phyloP scores from a whole-genome alignment of 2,113 vertebrate genomes.

The Pogonocichla stellata region DNA sequence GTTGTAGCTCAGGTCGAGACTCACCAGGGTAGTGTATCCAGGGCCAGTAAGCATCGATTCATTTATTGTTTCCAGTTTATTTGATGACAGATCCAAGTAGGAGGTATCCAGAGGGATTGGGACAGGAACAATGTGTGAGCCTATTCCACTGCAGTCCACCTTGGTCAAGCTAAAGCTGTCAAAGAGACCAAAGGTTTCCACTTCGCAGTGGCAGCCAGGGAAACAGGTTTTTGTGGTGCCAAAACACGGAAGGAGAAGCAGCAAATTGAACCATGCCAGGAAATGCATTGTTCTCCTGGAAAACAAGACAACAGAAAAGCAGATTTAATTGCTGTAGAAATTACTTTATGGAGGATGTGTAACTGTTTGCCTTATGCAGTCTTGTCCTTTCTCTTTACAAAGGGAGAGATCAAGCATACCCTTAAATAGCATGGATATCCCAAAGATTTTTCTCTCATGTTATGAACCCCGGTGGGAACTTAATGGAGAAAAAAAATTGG shows the following conservation, averaged over 20 bases:
- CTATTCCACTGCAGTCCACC: constrained; percentile 88
- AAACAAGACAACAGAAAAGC: not conserved
- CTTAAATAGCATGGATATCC: not conserved
- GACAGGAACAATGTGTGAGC: constrained; percentile 81
- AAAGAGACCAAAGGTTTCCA: constrained; percentile 94
- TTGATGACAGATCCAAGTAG: constrained; percentile 91
- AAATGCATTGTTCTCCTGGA: constrained; percentile 71
- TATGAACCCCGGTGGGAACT: not conserved
- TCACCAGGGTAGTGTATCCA: constrained; percentile 92
- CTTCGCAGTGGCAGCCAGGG: constrained; percentile 88
- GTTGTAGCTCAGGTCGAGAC: constrained; percentile 92
- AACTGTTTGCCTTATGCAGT: not conserved
- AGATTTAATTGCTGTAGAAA: not conserved
- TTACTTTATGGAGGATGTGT: not conserved
- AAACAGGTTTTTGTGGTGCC: constrained; percentile 81
- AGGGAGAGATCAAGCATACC: not conserved
- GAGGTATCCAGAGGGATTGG: constrained; percentile 93
- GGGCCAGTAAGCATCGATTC: constrained; percentile 90
- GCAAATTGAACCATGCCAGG: constrained; percentile 28
- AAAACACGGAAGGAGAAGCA: constrained; percentile 55
- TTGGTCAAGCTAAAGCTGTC: constrained; percentile 97
- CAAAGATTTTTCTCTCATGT: not conserved
- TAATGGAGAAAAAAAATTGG: not conserved
- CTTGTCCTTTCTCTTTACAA: not conserved
- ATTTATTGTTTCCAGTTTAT: constrained; percentile 82